Conservation (phyloP, 2,797 vertebrate genomes). For the Taeniopygia guttata region DNA sequence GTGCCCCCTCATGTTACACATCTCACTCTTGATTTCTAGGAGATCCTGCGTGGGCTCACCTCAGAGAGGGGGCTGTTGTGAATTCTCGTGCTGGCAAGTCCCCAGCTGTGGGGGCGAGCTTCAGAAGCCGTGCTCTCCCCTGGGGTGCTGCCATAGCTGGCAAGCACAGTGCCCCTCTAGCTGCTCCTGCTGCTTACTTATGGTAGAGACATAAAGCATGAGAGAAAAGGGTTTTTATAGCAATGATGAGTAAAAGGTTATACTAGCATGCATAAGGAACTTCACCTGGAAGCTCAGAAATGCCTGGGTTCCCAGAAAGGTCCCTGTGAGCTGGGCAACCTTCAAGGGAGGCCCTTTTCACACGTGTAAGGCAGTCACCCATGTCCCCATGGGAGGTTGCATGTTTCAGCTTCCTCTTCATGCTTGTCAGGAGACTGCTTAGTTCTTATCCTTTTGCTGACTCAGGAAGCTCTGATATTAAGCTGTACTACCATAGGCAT, state of each 20-base stretch:
- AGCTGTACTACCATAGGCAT: not conserved
- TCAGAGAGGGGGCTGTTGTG: not conserved
- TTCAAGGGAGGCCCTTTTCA: not conserved
- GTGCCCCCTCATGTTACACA: not conserved
- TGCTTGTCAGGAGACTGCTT: not conserved
- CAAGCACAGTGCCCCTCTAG: not conserved
- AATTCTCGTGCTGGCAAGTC: not conserved
- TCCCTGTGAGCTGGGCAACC: not conserved
- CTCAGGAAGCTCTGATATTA: not conserved
- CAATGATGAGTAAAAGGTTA: not conserved
- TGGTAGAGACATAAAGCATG: not conserved
- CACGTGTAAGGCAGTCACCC: rapidly evolving
- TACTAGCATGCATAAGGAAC: not conserved
- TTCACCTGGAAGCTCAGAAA: not conserved
- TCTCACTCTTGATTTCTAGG: not conserved
- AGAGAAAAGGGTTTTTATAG: not conserved
- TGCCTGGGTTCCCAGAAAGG: not conserved
- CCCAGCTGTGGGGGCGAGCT: not conserved
- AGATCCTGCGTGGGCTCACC: not conserved
- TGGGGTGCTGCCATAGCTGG: not conserved
- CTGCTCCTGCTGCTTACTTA: not conserved
- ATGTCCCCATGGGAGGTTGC: rapidly evolving
- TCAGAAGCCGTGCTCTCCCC: rapidly evolving
- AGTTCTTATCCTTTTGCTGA: not conserved
- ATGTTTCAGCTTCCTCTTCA: not conserved